These are phyloP conservation scores for Chionoecetes opilio DNA, from an alignment of 1,140 invertebrate genomes.

Conservation along the genomic window DNA sequence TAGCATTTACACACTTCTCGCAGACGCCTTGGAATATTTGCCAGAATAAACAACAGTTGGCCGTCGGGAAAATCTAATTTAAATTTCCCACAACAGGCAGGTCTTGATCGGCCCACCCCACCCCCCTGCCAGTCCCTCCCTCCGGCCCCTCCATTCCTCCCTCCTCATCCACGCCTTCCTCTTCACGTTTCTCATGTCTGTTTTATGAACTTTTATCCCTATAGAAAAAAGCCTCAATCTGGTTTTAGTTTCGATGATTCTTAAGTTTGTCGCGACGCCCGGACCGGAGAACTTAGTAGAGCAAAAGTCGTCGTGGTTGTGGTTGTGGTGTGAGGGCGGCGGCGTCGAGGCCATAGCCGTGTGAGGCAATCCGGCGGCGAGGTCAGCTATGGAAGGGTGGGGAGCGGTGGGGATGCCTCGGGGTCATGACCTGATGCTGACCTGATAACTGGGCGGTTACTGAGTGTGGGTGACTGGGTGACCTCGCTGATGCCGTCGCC, in stretches of 20 bases:
- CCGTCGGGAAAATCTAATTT: slow-evolving; percentile 61
- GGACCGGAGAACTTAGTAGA: too few relatives aligned
- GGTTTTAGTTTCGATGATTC: background rate
- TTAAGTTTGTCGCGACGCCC: too few relatives aligned
- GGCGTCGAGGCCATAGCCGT: background rate
- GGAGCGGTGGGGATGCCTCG: slow-evolving; percentile 43
- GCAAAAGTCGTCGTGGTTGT: too few relatives aligned
- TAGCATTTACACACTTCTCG: slow-evolving; percentile 42
- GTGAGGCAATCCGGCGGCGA: background rate
- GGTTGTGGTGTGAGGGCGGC: background rate
- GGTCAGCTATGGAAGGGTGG: background rate
- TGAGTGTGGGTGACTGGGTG: background rate
- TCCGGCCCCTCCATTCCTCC: background rate
- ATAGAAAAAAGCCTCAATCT: slow-evolving; percentile 7
- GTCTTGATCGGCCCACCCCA: slow-evolving; percentile 60
- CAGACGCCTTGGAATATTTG: slow-evolving; percentile 40
- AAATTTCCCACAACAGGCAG: slow-evolving; percentile 70
- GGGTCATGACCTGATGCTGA: slow-evolving; percentile 75
- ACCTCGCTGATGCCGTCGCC: background rate
- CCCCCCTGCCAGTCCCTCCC: background rate
- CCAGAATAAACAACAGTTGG: slow-evolving; percentile 71
- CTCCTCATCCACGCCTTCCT: slow-evolving; percentile 17
- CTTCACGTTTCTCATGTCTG: background rate
- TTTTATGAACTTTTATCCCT: background rate
- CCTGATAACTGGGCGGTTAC: slow-evolving; percentile 49